Base-by-base conservation (phyloP, 2,797 vertebrate genomes). In the Pteronotus mesoamericanus region DNA sequence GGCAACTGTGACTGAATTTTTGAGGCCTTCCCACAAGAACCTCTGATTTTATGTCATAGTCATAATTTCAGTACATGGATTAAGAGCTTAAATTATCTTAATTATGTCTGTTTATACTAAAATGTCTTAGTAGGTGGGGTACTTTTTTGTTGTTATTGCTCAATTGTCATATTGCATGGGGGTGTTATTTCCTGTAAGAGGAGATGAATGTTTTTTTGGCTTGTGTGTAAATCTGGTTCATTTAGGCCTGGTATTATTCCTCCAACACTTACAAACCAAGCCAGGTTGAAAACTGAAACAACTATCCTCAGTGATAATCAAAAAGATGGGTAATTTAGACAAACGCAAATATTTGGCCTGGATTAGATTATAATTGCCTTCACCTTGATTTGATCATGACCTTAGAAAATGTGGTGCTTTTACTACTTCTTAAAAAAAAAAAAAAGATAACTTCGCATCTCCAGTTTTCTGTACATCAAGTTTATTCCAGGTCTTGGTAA, bases 341-440 rank as follows among this genome's bases (percentile, higher is more conserved):
- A 53, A 59, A 86, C 95, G 53, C 55, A 83, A 39, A 64, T 57
- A 42, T 74, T 88, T 69, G 68, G 21, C 55, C 37, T 46, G 26
- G 32, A 69, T 74, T 89, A 78, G 84, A 86, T 55, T 39, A 18
- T 53, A 34, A 46, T 94, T 51, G 55, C 34, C n/a, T 44, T 79
- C 32, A 74, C 51, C 22, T 37, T 77, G 78, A 42, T 89, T 79
- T 59, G 46, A 79, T 71, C 15, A 29, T 39, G 44, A 22, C 57
- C 18, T 84, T 89, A 89, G 94, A 82, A 83, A 86, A 93, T 57
- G 37, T 51, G 34, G 29, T 92, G 15, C 53, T 79, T 94, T 82
- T 90, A 71, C 53, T 71, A 9, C 48, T 86, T 69, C 59, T 83
- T 71, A 46, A 59, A 74, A 79, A 89, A 64, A 32, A 24, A 48